Evolutionary conservation across 2,888 invertebrate genomes (phyloP), one percentile per base, ranked within the genome.

Genomic region (Melitaea athalia): DNA sequence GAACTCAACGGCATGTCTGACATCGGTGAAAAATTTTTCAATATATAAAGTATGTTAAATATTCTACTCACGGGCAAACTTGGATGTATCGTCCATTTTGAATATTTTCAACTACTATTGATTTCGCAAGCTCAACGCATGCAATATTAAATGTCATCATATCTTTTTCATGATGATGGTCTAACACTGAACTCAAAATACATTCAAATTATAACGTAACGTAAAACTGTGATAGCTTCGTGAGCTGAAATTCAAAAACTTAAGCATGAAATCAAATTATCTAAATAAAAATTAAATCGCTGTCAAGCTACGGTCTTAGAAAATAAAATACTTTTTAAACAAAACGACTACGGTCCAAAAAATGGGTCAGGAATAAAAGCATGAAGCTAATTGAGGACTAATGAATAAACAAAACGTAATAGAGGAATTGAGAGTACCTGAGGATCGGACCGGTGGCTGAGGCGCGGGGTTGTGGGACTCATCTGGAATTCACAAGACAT

Each of bases 401-500:
- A 75, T 74, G 69, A 74, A 70, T 73, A 71, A 73, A 72, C 63
- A 71, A 74, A 75, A 71, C 69, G 68, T 72, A 74, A 78, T 76
- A 82, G 81, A 82, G 83, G 84, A 68, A 68, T 59, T 59, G 63
- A 68, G 62, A 80, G 85, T 93, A 92, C 93, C 93, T 93, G 93
- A 90, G 92, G 92, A 91, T 73, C 92, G 92, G 87, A 90, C 88
- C 91, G 91, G 87, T 84, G 91, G 89, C 89, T 86, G 85, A 83
- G 91, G 89, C 88, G 87, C 93, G 85, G 89, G 92, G 82, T 86
- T 89, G 86, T 80, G 88, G 89, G 92, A 93, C 88, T 92, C 92
- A 93, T 93, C 93, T 93, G 93, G 87, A 93, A 93, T 90, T 85
- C 87, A 91, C 83, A 92, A 91, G 85, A 93, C 87, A 92, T 88